Percentiles rank a stretch among this genome's conserved stretches.
Evolutionary conservation across 2,797 vertebrate genomes (phyloP).

Genomic region (Philypnodon macrostomus): DNA sequence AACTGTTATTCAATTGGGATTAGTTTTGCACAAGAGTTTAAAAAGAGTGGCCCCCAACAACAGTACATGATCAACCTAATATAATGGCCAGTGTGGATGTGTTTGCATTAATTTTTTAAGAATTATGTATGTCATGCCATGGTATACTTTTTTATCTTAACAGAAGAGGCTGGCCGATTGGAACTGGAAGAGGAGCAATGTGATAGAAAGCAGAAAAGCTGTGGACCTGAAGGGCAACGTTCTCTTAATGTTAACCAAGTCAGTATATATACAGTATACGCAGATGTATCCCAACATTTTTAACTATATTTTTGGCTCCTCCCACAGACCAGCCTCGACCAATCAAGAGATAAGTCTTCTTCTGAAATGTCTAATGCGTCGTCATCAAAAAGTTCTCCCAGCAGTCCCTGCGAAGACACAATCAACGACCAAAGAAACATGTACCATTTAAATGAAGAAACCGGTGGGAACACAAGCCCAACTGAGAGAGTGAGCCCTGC

Average conservation of each 20-base stretch:
- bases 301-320: slow-evolving; percentile 1
- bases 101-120: too few relatives aligned
- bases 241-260: slow-evolving; percentile 65
- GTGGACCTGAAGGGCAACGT: slow-evolving; percentile 63
- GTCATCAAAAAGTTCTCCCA: slow-evolving; percentile 48
- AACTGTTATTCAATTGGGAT: too few relatives aligned
- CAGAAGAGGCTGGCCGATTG: slow-evolving; percentile 62
- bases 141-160: slow-evolving; percentile 27
- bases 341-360: slow-evolving; percentile 48
- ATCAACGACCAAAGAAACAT: slow-evolving; percentile 42
- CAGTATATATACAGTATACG: slow-evolving; percentile 6
- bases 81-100: too few relatives aligned
- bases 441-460: slow-evolving; percentile 32
- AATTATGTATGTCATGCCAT: too few relatives aligned
- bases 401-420: slow-evolving; percentile 40
- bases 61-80: too few relatives aligned
- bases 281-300: not conserved
- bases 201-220: slow-evolving; percentile 44
- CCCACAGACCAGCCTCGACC: slow-evolving; percentile 60
- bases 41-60: too few relatives aligned
- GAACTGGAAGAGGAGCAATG: slow-evolving; percentile 52
- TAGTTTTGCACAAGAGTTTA: too few relatives aligned
- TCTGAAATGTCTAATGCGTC: slow-evolving; percentile 35
- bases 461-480: slow-evolving; percentile 35
- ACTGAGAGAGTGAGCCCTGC: slow-evolving; percentile 42